Evolutionary conservation across 2,888 invertebrate genomes (phyloP).

Genomic region (Chrysodeixis includens): DNA sequence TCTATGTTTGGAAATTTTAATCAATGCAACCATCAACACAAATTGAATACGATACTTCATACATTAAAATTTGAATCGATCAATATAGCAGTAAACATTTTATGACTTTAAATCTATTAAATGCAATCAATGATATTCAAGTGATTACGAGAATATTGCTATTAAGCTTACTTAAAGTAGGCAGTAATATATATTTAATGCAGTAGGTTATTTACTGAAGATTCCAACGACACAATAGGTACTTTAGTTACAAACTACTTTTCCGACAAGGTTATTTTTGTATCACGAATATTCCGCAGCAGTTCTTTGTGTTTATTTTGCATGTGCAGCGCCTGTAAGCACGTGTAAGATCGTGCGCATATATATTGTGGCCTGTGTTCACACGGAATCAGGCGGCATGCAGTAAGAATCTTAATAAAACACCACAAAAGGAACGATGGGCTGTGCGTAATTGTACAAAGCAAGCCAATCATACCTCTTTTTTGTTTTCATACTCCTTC

Average conservation of each 20-base stretch:
- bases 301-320: slow-evolving; percentile 48
- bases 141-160: no score
- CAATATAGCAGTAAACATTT: background rate
- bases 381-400: slow-evolving; percentile 40
- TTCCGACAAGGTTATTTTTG: slow-evolving; percentile 35
- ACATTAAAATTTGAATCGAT: background rate
- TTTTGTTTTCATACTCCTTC: slow-evolving; percentile 40
- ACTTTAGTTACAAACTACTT: slow-evolving; percentile 32
- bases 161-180: no score
- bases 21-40: slow-evolving; percentile 16
- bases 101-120: background rate
- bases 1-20: slow-evolving; percentile 17
- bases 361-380: slow-evolving; percentile 13
- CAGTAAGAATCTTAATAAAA: slow-evolving; percentile 55
- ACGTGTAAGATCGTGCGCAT: slow-evolving; percentile 37
- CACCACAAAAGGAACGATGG: slow-evolving; percentile 39
- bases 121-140: background rate
- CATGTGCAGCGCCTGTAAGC: slow-evolving; percentile 26
- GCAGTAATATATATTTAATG: no score
- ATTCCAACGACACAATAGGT: slow-evolving; percentile 17
- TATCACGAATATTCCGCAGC: slow-evolving; percentile 43
- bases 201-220: slow-evolving; percentile 9
- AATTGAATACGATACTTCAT: background rate
- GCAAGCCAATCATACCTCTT: slow-evolving; percentile 45
- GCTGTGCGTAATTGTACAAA: slow-evolving; percentile 46